Evolutionary conservation across 1,140 invertebrate genomes (phyloP).

Genomic region (Papilio polyxenes): DNA sequence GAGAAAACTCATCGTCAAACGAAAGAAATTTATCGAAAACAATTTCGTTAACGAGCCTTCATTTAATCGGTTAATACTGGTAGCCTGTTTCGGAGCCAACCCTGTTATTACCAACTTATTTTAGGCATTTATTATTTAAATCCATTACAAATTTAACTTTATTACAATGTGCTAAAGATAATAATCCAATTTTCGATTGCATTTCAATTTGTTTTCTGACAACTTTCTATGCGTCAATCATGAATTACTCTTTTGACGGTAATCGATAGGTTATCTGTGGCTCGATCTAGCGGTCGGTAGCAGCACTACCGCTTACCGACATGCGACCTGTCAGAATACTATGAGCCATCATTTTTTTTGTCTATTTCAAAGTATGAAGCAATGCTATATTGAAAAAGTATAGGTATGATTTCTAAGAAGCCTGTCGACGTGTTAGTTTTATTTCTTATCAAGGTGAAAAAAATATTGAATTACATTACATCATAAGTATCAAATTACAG

Average conservation of each 20-base stretch:
- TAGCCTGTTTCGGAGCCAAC: slow-evolving; percentile 54
- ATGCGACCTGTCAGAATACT: slow-evolving; percentile 49
- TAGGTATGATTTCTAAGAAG: slow-evolving; percentile 14
- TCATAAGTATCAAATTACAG: neutral
- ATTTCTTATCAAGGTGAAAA: neutral
- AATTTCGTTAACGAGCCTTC: slow-evolving; percentile 65
- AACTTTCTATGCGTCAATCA: slow-evolving; percentile 73
- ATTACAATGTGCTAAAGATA: slow-evolving; percentile 32
- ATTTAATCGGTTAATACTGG: slow-evolving; percentile 60
- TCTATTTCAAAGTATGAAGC: slow-evolving; percentile 37
- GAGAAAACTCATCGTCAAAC: slow-evolving; percentile 37
- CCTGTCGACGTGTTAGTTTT: slow-evolving; percentile 9
- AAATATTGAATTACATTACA: neutral
- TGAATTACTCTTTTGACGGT: slow-evolving; percentile 57
- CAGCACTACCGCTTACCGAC: slow-evolving; percentile 46
- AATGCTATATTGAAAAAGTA: neutral
- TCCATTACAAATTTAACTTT: slow-evolving; percentile 43
- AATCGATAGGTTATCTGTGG: slow-evolving; percentile 70
- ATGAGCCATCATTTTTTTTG: slow-evolving; percentile 40
- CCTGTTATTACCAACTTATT: slow-evolving; percentile 34
- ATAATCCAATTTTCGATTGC: slow-evolving; percentile 24
- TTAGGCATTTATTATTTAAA: neutral
- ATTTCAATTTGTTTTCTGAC: slow-evolving; percentile 36
- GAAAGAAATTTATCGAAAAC: slow-evolving; percentile 55
- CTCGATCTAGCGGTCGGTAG: slow-evolving; percentile 66